Conservation (phyloP, 2,888 invertebrate genomes). For the Bembecia ichneumoniformis region DNA sequence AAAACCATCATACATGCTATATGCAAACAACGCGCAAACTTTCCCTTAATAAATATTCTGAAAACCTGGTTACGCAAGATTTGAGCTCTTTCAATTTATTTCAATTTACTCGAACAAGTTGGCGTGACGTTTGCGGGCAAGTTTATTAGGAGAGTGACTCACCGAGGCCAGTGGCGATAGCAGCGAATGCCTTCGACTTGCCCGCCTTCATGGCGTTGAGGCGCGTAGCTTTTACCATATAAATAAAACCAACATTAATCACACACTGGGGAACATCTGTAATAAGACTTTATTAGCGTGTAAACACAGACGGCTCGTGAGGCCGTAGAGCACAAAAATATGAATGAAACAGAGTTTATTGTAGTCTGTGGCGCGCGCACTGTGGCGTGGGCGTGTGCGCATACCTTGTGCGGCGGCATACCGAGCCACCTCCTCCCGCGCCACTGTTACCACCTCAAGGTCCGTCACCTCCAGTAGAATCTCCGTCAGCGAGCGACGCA, state of each 20-base stretch:
- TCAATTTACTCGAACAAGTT: constrained; percentile 6
- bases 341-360: constrained; percentile 26
- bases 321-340: constrained; percentile 25
- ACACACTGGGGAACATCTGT: constrained; percentile 58
- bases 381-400: constrained; percentile 42
- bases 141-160: constrained; percentile 70
- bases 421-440: constrained; percentile 87
- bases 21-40: constrained; percentile 46
- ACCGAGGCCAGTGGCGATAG: constrained; percentile 92
- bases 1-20: neutral
- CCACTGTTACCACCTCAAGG: constrained; percentile 87
- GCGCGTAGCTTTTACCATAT: constrained; percentile 77
- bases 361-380: constrained; percentile 24
- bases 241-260: constrained; percentile 74
- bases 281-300: constrained; percentile 66
- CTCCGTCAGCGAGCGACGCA: constrained; percentile 91
- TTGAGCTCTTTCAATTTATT: constrained; percentile 1
- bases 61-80: neutral
- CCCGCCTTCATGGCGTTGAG: constrained; percentile 78
- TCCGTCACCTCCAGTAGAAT: constrained; percentile 95
- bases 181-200: constrained; percentile 90
- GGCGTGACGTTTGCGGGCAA: constrained; percentile 15
- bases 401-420: constrained; percentile 89
- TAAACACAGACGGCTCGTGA: constrained; percentile 25
- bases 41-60: neutral